phyloP scores from a whole-genome alignment of 2,113 vertebrate species.

The Cavia aperea region DNA sequence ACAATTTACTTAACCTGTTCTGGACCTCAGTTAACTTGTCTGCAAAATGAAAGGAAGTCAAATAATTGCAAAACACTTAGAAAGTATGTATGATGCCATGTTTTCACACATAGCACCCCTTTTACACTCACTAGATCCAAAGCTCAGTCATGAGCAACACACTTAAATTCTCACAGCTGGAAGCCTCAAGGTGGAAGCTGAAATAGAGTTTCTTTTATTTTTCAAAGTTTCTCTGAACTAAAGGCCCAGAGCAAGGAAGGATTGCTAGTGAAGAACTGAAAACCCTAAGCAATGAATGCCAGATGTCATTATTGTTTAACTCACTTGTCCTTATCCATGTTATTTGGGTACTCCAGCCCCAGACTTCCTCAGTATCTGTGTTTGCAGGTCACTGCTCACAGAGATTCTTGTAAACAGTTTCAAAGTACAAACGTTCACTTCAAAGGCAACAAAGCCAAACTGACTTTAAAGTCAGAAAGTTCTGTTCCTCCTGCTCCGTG shows the following conservation, averaged over 20 bases:
- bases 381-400: slow-evolving; percentile 47
- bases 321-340: background rate
- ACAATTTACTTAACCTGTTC: background rate
- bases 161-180: background rate
- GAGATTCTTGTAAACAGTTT: slow-evolving; percentile 30
- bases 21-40: background rate
- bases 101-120: background rate
- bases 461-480: slow-evolving; percentile 39
- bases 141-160: background rate
- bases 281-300: background rate
- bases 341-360: slow-evolving; percentile 27
- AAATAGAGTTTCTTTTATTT: background rate
- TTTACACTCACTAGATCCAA: background rate
- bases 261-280: background rate
- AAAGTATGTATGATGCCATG: background rate
- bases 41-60: background rate
- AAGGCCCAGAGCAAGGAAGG: background rate
- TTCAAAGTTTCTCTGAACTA: background rate
- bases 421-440: slow-evolving; percentile 43
- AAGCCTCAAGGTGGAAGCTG: background rate
- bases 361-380: slow-evolving; percentile 36
- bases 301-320: background rate
- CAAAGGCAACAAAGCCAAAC: slow-evolving; percentile 49
- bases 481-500: fast-evolving
- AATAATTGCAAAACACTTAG: background rate